Base-by-base conservation (phyloP, 2,888 invertebrate genomes). In the Cantharis flavilabris region DNA sequence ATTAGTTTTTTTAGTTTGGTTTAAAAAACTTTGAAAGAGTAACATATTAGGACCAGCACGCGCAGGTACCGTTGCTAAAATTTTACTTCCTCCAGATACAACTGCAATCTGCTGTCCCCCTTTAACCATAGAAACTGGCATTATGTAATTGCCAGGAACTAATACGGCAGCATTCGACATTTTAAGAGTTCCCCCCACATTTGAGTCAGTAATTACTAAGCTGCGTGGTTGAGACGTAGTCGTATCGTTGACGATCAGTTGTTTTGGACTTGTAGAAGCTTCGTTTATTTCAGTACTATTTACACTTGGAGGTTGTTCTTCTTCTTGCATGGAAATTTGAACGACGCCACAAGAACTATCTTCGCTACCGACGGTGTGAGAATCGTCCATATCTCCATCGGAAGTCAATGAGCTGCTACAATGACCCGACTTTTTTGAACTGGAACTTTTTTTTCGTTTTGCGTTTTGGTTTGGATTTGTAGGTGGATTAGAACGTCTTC, bases 271-370 rank as follows among this genome's bases (percentile, higher is more conserved):
- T 75, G 80, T 84, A 70, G 86, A 84, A 9, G 85, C 83, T 76
- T 85, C 84, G 73, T 89, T 88, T 3, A 89, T 87, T 80, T 92
- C 92, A 3, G 89, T 85, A 63, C 87, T 85, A 75, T 83, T 85
- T 81, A 91, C 74, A 89, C 87, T 11, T 86, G 89, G 86, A 88
- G 90, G 69, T 77, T 90, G 90, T 84, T 92, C 91, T 0, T 92
- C 92, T 76, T 90, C 90, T 77, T 92, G 92, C 23, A 91, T 84
- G 11, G 89, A 89, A 72, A 89, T 83, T 79, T 89, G 89, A 70
- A 92, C 92, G 13, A 92, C 91, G 0, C 94, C 94, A 83, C 94
- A 94, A 11, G 94, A 94, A 83, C 94, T 94, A 83, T 94, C 94
- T 86, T 94, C 94, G 76, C 94, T 94, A 3, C 94, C 94, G 89